phyloP scores from a whole-genome alignment of 2,113 vertebrate species.

The Prolemur simus region DNA sequence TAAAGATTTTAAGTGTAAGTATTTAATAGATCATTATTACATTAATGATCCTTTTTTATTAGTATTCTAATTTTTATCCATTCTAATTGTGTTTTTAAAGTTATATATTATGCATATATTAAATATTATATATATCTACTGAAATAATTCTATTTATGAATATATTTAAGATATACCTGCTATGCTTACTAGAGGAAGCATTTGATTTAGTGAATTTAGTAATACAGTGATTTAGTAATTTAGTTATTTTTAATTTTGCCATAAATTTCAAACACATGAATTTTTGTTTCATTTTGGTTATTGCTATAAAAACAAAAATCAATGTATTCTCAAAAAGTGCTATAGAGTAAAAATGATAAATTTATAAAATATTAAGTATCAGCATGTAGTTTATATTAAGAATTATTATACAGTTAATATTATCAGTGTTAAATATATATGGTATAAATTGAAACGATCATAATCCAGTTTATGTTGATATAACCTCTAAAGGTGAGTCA shows the following conservation, averaged over 20 bases:
- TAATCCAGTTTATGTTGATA: background rate
- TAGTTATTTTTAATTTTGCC: background rate
- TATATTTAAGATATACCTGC: background rate
- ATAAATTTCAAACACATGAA: background rate
- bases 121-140: background rate
- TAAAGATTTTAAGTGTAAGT: background rate
- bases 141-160: background rate
- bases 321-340: background rate
- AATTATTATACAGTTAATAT: background rate
- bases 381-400: background rate
- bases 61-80: background rate
- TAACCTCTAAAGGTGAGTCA: background rate
- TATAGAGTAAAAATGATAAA: background rate
- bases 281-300: background rate
- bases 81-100: background rate
- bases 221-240: background rate
- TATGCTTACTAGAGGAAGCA: background rate
- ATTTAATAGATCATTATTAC: background rate
- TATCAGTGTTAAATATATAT: background rate
- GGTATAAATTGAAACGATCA: background rate
- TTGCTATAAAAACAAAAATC: background rate
- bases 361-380: background rate
- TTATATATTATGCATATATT: background rate
- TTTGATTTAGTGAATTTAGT: background rate
- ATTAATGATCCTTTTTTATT: background rate